phyloP scores from a whole-genome alignment of 2,113 vertebrate species.

The Cottus gobio region DNA sequence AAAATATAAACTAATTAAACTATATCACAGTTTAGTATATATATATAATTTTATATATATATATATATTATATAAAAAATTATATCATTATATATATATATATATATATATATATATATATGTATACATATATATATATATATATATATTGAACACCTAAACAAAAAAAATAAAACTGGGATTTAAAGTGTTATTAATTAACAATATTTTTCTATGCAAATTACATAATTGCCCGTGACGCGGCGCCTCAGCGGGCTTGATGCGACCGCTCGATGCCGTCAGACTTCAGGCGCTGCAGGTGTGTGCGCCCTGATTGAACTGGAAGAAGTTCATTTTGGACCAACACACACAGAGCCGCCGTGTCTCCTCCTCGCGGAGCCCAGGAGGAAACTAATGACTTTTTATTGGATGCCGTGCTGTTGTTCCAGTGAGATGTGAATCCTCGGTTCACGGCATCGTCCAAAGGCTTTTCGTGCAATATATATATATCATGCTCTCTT shows the following conservation, averaged over 20 bases:
- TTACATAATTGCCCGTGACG: too few species aligned
- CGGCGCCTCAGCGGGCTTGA: not conserved
- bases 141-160: not conserved
- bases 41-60: too few species aligned
- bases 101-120: too few species aligned
- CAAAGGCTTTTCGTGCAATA: constrained; percentile 12
- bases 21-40: too few species aligned
- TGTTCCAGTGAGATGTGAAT: not conserved
- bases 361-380: not conserved
- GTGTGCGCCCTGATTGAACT: not conserved
- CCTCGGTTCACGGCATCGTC: not conserved
- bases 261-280: too few species aligned
- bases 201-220: not conserved
- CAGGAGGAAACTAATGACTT: constrained; percentile 19
- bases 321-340: not conserved
- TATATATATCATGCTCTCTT: not conserved
- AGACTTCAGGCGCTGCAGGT: not conserved
- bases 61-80: not conserved
- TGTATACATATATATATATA: not conserved
- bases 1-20: too few species aligned
- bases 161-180: not conserved
- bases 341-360: not conserved
- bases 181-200: not conserved
- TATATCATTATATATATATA: too few species aligned
- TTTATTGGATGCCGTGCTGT: not conserved